phyloP scores from a whole-genome alignment of 2,797 vertebrate species.

The Prionace glauca region DNA sequence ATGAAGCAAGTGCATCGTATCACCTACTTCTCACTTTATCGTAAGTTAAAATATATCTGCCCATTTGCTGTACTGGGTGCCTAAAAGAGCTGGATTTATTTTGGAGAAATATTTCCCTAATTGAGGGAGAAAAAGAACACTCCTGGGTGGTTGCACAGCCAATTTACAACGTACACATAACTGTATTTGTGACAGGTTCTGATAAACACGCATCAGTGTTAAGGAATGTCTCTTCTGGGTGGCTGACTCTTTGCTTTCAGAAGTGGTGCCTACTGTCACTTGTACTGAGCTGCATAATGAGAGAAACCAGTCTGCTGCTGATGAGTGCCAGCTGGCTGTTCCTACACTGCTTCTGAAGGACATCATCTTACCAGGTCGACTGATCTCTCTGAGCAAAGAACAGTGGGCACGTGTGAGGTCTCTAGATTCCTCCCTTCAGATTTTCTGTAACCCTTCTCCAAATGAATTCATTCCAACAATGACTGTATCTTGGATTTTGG shows the following conservation, averaged over 20 bases:
- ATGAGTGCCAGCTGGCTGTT: background rate
- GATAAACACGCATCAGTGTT: background rate
- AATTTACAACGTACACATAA: background rate
- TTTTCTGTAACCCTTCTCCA: slow-evolving; percentile 17
- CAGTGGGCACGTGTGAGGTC: background rate
- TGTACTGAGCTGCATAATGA: background rate
- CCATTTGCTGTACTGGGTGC: background rate
- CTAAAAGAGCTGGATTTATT: background rate
- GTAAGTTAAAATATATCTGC: background rate
- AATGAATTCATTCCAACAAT: slow-evolving; percentile 20
- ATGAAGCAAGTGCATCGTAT: background rate
- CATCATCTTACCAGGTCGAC: background rate
- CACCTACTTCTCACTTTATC: background rate
- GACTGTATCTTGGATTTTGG: background rate
- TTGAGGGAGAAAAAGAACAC: background rate
- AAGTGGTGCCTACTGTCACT: background rate
- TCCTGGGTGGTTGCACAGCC: background rate
- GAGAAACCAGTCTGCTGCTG: background rate
- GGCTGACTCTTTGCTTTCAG: background rate
- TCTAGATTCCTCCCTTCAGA: background rate
- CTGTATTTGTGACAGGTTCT: background rate
- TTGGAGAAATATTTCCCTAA: background rate
- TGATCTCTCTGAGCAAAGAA: background rate
- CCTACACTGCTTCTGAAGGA: background rate
- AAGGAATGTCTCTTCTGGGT: background rate